Evolutionary conservation across 2,888 invertebrate genomes (phyloP).

Genomic region (Stenolophus ochropezus): DNA sequence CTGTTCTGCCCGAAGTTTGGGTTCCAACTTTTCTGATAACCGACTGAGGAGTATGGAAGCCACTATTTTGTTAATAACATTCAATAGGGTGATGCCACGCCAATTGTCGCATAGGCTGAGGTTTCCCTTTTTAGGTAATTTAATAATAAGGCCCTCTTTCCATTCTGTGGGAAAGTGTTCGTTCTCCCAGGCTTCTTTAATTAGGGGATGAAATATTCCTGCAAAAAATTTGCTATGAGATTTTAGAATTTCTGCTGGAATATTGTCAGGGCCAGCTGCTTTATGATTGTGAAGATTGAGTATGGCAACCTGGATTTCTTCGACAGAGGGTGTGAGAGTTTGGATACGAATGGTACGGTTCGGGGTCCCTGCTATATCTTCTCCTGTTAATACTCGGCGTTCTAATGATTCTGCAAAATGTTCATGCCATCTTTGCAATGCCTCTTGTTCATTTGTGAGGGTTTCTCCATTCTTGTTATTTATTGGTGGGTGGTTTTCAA

Average conservation of each 20-base stretch:
- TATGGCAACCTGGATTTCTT: background rate
- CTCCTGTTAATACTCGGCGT: background rate
- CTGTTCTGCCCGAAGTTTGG: too few species aligned
- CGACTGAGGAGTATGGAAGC: too few species aligned
- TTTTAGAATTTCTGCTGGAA: background rate
- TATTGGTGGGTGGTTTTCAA: background rate
- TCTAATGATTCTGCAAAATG: background rate
- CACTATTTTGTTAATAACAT: too few species aligned
- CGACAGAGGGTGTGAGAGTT: background rate
- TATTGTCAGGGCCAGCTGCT: background rate
- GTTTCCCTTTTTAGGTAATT: too few species aligned
- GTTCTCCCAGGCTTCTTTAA: background rate
- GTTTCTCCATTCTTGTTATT: background rate
- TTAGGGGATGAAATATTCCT: background rate
- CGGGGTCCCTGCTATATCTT: background rate
- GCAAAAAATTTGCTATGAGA: background rate
- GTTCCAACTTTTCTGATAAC: too few species aligned
- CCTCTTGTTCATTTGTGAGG: background rate
- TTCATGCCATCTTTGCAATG: background rate
- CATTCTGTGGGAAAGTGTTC: too few species aligned
- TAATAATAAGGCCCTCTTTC: too few species aligned
- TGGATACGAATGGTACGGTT: background rate
- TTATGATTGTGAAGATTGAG: background rate
- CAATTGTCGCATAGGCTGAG: too few species aligned
- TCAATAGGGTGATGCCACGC: too few species aligned